Base-by-base conservation (phyloP, 53 echinoderm and acorn worm genomes). In the Temnopleurus reevesii region DNA sequence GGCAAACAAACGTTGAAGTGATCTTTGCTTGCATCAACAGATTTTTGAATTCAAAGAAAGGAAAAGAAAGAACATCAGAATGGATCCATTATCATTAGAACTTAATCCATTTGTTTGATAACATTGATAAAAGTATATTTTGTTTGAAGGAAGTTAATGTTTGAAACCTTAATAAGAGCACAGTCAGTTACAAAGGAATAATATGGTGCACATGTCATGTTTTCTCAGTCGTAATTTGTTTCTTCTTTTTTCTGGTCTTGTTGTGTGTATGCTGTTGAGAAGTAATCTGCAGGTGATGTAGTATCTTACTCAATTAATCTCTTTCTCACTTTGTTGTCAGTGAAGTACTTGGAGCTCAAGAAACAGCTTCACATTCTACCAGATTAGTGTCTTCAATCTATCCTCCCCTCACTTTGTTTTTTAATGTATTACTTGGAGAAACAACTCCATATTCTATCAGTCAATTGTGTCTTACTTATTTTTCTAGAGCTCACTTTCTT, bases 71-170 rank as follows among this genome's bases (percentile, higher is more conserved):
- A 41, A 41, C 23, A 71, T n/a, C n/a, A n/a, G n/a, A n/a, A n/a
- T n/a, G n/a, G n/a, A 21, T 71, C 71, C 12, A 63, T 29, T 58
- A 30, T 63, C 41, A 21, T 21, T 13, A 41, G n/a, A 7, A 43
- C 10, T 10, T 38, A 26, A 58, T 38, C 33, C 34, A 63, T 63
- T 33, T 34, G 33, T 63, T 15, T 7, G 38, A 71, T 71, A 41
- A 71, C 36, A 36, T 10, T 26, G 58, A 58, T 58, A 58, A n/a
- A 41, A 49, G 10, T 12, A 35, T 35, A 38, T 71, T 43, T 23
- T 41, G 23, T 71, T 71, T 71, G 71, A 71, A 71, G 9, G 1
- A 6, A 71, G 71, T 71, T n/a, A 71, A 71, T 71, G 43, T n/a
- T 71, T 71, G 21, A 60, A 12, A 60, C 28, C 0, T 1, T 60